These are phyloP conservation scores for Chrysopa pallens DNA, from an alignment of 1,140 invertebrate genomes.

Conservation along the genomic window DNA sequence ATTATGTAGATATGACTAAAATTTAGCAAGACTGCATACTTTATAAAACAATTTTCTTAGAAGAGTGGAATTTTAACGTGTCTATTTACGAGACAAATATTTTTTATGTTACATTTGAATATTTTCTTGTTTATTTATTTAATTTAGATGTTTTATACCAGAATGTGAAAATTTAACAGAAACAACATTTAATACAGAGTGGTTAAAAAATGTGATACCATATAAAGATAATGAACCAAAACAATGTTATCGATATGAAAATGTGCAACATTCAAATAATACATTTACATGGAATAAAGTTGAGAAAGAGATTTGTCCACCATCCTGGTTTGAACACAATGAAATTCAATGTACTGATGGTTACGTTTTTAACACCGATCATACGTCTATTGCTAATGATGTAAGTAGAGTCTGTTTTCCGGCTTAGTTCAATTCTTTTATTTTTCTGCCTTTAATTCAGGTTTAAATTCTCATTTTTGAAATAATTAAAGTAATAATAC, in stretches of 20 bases:
- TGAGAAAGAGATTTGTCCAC: conserved; percentile 15
- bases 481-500: too few species aligned
- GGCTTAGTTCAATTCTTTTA: too few species aligned
- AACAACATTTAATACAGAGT: conserved; percentile 25
- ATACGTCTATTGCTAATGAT: too few species aligned
- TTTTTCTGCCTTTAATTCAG: too few species aligned
- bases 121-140: not conserved
- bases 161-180: conserved; percentile 29
- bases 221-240: conserved; percentile 20
- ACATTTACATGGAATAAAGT: conserved; percentile 6
- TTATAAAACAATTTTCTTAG: too few species aligned
- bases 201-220: conserved; percentile 33
- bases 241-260: conserved; percentile 25
- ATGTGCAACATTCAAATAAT: conserved; percentile 2
- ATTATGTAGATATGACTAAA: too few species aligned
- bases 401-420: too few species aligned
- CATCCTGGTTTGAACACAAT: conserved; percentile 20
- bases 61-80: too few species aligned
- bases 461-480: too few species aligned
- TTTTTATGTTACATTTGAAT: too few species aligned
- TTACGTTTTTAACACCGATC: conserved; percentile 10
- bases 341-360: conserved; percentile 19
- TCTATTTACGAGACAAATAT: too few species aligned
- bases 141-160: conserved; percentile 39
- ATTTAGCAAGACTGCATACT: too few species aligned